phyloP scores from a whole-genome alignment of 2,888 invertebrate genomes.

The Horisme vitalbata region DNA sequence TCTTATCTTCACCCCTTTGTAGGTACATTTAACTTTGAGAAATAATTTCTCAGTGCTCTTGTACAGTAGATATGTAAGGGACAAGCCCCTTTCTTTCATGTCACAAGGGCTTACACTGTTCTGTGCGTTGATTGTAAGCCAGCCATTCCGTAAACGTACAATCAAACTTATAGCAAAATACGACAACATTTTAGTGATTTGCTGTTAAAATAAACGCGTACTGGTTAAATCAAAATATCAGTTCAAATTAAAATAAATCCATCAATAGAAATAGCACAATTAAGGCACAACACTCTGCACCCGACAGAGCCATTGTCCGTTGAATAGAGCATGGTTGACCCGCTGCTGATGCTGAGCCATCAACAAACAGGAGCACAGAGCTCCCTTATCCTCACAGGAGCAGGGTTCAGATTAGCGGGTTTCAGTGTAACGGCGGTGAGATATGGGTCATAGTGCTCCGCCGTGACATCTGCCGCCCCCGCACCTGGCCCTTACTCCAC shows the following conservation, averaged over 20 bases:
- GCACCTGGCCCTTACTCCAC: conserved; percentile 56
- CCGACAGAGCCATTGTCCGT: conserved; percentile 22
- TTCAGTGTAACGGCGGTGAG: conserved; percentile 27
- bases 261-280: conserved; percentile 5
- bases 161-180: no score
- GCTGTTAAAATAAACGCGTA: no score
- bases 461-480: conserved; percentile 72
- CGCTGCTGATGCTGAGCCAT: conserved; percentile 7
- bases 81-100: no score
- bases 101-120: no score
- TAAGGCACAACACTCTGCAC: conserved; percentile 10
- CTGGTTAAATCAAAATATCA: neutral
- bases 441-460: conserved; percentile 59
- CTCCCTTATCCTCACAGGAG: neutral
- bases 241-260: conserved; percentile 10
- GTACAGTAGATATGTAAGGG: no score
- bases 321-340: conserved; percentile 24
- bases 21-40: no score
- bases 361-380: conserved; percentile 16
- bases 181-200: no score
- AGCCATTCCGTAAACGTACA: no score
- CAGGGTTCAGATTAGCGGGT: conserved; percentile 14
- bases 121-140: no score
- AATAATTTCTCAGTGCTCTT: no score
- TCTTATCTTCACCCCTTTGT: no score